A percentile compares a stretch with the other conserved stretches of the same genome.
These are phyloP conservation scores for Bucco capensis DNA, from an alignment of 2,113 vertebrate species.

Conservation along the genomic window DNA sequence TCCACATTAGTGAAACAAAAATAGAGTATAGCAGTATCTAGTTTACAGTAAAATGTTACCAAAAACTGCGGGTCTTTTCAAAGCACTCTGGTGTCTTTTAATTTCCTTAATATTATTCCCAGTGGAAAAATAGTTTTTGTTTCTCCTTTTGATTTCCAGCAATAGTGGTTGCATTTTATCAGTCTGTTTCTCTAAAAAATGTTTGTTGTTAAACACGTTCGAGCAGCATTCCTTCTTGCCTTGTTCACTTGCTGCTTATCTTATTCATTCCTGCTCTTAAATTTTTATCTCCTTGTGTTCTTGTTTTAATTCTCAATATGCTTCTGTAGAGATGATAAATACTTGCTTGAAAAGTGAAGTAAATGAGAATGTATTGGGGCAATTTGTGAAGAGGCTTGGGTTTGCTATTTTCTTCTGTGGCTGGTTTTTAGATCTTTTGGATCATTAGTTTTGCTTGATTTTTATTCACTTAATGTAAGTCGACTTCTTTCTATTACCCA, in stretches of 20 bases:
- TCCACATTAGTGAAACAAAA: neutral
- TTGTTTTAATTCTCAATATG: neutral
- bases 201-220: neutral
- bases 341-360: neutral
- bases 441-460: neutral
- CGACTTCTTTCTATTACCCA: neutral
- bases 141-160: neutral
- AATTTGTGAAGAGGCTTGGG: neutral
- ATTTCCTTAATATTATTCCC: neutral
- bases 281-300: neutral
- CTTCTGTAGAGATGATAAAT: neutral
- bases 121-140: neutral
- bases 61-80: neutral
- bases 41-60: neutral
- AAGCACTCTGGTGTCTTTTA: neutral
- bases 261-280: neutral
- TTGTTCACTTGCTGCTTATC: conserved; percentile 23
- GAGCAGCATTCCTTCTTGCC: conserved; percentile 29
- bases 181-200: neutral
- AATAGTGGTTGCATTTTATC: neutral
- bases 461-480: neutral
- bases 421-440: neutral
- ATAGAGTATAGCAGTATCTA: neutral
- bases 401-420: neutral
- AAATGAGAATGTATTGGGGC: neutral